Conservation (phyloP, 2,113 vertebrate species). For the Leptobrachium leishanense region DNA sequence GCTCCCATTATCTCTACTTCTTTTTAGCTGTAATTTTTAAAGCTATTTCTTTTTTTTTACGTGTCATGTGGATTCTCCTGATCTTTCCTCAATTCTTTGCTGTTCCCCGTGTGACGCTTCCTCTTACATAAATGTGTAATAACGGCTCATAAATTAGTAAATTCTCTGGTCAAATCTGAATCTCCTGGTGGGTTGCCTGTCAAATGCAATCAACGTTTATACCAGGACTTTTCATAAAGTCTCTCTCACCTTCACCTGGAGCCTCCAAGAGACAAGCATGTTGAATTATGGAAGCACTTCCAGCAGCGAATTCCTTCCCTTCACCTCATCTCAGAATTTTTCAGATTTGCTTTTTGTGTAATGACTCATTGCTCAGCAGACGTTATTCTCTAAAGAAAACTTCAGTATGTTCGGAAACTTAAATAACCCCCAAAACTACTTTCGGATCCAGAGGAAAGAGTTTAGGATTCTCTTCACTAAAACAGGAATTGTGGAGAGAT, state of each 20-base stretch:
- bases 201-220: constrained; percentile 55
- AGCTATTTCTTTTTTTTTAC: neutral
- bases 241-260: constrained; percentile 26
- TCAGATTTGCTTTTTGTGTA: neutral
- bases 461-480: no score
- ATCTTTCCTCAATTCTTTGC: neutral
- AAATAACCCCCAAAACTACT: neutral
- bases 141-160: constrained; percentile 44
- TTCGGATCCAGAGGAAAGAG: no score
- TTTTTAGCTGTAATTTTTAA: neutral
- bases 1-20: no score
- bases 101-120: constrained; percentile 31
- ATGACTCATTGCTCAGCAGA: neutral
- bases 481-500: no score
- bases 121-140: constrained; percentile 29
- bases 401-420: neutral
- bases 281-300: neutral
- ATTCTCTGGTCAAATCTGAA: constrained; percentile 40
- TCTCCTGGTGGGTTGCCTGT: constrained; percentile 59
- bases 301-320: neutral
- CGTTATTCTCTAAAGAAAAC: neutral
- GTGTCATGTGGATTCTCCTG: neutral
- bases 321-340: neutral
- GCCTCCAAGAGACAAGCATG: neutral
- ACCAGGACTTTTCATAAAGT: constrained; percentile 3